These are phyloP conservation scores for Pediacus dermestoides DNA, from an alignment of 2,888 invertebrate genomes.

Conservation along the genomic window DNA sequence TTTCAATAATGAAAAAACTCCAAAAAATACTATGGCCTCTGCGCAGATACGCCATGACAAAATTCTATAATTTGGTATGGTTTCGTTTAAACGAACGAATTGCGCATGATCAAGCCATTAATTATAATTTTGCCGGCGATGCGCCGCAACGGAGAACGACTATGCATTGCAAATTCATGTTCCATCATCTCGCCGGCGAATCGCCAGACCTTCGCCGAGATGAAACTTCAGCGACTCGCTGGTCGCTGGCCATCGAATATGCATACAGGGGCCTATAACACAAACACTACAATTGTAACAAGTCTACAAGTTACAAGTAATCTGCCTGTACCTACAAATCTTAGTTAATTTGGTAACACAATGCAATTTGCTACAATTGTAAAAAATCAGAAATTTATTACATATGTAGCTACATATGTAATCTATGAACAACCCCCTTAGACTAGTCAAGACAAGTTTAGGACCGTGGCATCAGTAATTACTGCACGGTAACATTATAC, in stretches of 20 bases:
- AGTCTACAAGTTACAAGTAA: slow-evolving; percentile 14
- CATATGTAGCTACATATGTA: slow-evolving; percentile 6
- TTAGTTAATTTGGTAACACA: slow-evolving; percentile 9
- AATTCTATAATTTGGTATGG: too few relatives aligned
- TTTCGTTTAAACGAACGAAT: too few relatives aligned
- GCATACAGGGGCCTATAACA: slow-evolving; percentile 9
- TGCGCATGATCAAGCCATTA: too few relatives aligned
- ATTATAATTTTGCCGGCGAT: too few relatives aligned
- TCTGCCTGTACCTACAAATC: slow-evolving; percentile 10
- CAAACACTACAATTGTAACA: slow-evolving; percentile 11
- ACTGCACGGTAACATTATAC: slow-evolving; percentile 4
- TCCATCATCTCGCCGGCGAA: too few relatives aligned
- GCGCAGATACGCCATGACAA: too few relatives aligned
- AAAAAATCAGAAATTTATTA: not conserved
- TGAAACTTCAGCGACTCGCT: too few relatives aligned
- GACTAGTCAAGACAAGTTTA: not conserved
- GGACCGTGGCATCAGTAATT: slow-evolving; percentile 4
- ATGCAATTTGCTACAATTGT: slow-evolving; percentile 8
- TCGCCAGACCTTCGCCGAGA: too few relatives aligned
- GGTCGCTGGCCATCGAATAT: not conserved
- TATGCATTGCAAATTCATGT: too few relatives aligned
- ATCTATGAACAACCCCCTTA: slow-evolving; percentile 1
- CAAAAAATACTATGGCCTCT: too few relatives aligned
- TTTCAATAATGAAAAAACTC: too few relatives aligned
- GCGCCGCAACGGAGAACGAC: too few relatives aligned